phyloP scores from a whole-genome alignment of 2,797 vertebrate species.

The Pantherophis alleghaniensis region DNA sequence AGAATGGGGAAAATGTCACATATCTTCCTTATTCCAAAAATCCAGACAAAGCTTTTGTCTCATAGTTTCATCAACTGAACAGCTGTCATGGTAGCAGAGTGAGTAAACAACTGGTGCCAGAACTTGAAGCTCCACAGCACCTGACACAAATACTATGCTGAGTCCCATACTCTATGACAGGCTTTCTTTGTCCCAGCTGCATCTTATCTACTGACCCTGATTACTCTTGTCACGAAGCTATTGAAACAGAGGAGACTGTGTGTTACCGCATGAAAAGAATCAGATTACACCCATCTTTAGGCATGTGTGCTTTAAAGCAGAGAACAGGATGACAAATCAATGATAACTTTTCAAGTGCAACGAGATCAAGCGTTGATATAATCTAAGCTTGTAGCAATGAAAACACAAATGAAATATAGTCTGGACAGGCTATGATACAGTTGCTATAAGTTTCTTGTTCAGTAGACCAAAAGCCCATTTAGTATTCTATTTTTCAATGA shows the following conservation, averaged over 20 bases:
- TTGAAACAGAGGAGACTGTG: not conserved
- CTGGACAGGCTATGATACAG: not conserved
- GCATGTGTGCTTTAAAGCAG: not conserved
- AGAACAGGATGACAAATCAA: not conserved
- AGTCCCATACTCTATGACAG: conserved; percentile 5
- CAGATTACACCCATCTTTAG: not conserved
- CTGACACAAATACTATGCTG: not conserved
- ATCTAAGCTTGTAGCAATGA: conserved; percentile 26
- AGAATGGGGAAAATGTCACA: not conserved
- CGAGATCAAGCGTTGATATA: conserved; percentile 17
- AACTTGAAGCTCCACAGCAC: not conserved
- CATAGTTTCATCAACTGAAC: not conserved
- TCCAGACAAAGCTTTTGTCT: not conserved
- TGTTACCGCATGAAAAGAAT: not conserved
- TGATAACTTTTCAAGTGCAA: conserved; percentile 7
- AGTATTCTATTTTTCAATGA: not conserved
- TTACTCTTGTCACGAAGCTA: not conserved
- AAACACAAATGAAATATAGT: conserved; percentile 3
- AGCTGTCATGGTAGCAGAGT: not conserved
- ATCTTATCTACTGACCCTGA: not conserved
- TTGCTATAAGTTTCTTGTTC: not conserved
- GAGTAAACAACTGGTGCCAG: not conserved
- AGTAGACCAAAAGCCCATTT: not conserved
- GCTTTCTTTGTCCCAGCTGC: not conserved
- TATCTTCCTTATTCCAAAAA: not conserved